Evolutionary conservation across 64 coral and sea anemone genomes (phyloP), one percentile per base, ranked within the genome.

Genomic region (Anthopleura sola): DNA sequence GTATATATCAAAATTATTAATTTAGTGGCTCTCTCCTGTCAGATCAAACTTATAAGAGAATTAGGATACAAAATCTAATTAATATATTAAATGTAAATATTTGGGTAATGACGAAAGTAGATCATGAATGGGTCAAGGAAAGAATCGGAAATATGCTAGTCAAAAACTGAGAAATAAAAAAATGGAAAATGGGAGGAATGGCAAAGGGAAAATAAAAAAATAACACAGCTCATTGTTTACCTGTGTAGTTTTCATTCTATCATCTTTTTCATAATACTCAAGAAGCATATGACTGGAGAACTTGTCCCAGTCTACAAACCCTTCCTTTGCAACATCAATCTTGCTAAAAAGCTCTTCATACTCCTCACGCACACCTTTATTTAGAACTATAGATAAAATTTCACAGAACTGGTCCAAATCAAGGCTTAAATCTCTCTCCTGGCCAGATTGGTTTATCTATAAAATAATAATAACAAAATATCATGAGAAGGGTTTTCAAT

Each of bases 221-320:
- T 3, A n/a, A 26, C 40, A 33, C 13, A 34, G 54, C 11, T 28
- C 6, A 36, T 21, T 17, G 0, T 24, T 84, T 60, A 95, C 97
- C 97, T 95, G 97, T 17, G 97, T 99, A 15, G 97, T 99, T 90
- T 99, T 99, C 92, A 94, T 89, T 57, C 97, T 71, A 57, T 99
- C 97, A 92, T 99, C 97, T 78, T 99, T 99, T 80, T 99, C 97
- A 84, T 99, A 94, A 75, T 99, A 99, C 57, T 99, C 97, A 15
- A 94, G 93, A 8, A 95, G 85, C 97, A 99, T 99, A 50, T 99
- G 90, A 56, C 93, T 95, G 77, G 92, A 99, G 49, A 99, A 99
- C 21, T 95, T 99, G 85, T 99, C 97, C 97, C 97, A 99, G 81
- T 99, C 97, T 49, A 95, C 97, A 90, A 95, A 99, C 6, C 97